These are phyloP conservation scores for Poecilobothrus nobilitatus DNA, from an alignment of 2,888 invertebrate genomes.

Conservation along the genomic window DNA sequence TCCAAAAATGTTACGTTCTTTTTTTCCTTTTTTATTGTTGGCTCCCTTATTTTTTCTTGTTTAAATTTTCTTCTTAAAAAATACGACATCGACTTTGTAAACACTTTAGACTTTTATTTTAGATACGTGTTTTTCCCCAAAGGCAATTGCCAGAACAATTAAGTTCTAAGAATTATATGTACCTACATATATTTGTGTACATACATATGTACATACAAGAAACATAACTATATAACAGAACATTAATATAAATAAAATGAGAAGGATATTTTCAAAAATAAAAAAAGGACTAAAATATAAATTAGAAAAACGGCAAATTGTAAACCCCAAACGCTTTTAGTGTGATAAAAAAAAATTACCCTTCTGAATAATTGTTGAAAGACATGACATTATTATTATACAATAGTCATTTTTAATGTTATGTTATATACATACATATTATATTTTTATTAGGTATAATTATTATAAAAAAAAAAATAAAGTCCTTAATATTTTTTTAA, in stretches of 20 bases:
- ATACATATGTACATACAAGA: background rate
- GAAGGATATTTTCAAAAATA: too few species aligned
- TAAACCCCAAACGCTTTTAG: background rate
- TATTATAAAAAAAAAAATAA: too few species aligned
- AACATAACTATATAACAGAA: background rate
- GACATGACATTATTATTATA: background rate
- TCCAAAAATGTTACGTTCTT: background rate
- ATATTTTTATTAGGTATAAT: too few species aligned
- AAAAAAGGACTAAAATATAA: too few species aligned
- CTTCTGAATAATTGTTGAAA: constrained; percentile 1
- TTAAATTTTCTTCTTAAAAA: background rate
- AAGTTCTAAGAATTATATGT: background rate
- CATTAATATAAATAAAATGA: background rate
- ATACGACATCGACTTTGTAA: background rate
- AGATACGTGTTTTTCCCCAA: background rate
- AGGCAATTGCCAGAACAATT: constrained; percentile 6
- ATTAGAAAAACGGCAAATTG: too few species aligned
- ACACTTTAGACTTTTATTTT: background rate
- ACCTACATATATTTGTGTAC: too few species aligned
- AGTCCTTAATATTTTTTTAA: too few species aligned
- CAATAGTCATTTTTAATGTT: too few species aligned
- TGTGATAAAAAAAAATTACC: background rate
- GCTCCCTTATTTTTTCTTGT: background rate
- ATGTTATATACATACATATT: too few species aligned
- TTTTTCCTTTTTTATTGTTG: background rate